Conservation (phyloP, 2,888 invertebrate species). For the Xestia ashworthii region DNA sequence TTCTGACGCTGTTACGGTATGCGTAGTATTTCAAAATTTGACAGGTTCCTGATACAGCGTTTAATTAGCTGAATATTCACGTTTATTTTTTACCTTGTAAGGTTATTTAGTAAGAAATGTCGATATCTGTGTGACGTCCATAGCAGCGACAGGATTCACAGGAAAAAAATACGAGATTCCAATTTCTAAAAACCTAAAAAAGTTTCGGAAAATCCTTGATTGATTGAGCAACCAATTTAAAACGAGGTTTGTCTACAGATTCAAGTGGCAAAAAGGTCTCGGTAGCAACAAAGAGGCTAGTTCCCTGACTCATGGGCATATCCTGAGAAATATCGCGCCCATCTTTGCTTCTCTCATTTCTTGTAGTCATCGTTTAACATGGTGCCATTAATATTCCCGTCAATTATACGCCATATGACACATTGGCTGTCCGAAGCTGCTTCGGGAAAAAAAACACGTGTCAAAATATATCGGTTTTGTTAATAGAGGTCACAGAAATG, state of each 20-base stretch:
- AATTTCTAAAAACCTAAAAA: no score
- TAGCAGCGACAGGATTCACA: not conserved
- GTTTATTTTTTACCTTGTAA: conserved; percentile 6
- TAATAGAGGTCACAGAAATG: not conserved
- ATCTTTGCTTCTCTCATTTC: not conserved
- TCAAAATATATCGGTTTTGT: conserved; percentile 27
- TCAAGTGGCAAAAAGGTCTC: not conserved
- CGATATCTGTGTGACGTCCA: not conserved
- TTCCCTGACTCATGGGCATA: not conserved
- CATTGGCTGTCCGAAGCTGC: conserved; percentile 33
- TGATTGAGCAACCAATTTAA: not conserved
- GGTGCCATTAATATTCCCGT: conserved; percentile 51
- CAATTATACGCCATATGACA: conserved; percentile 54
- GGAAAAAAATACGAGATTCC: no score
- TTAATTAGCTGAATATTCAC: conserved; percentile 29
- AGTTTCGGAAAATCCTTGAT: not conserved
- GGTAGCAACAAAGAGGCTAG: not conserved
- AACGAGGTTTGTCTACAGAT: not conserved
- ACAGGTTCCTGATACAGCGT: conserved; percentile 27
- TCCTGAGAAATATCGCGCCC: conserved; percentile 1
- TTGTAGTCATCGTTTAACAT: conserved; percentile 20
- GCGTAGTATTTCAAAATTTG: conserved; percentile 40
- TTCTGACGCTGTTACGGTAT: conserved; percentile 65
- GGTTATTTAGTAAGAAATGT: not conserved
- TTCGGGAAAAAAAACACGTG: conserved; percentile 29